phyloP scores from a whole-genome alignment of 2,888 invertebrate genomes.

The Blera fallax region DNA sequence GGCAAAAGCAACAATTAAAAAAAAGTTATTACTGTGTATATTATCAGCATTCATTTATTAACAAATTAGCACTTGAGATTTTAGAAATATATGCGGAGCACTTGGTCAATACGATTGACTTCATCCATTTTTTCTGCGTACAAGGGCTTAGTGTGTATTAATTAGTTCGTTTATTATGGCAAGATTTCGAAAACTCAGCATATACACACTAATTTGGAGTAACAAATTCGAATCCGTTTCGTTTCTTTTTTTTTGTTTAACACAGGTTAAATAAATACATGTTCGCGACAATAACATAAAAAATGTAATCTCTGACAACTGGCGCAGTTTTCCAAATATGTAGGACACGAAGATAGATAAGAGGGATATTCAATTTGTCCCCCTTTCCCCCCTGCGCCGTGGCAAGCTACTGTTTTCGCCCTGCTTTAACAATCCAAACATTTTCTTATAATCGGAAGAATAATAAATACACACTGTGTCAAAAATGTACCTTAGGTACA shows the following conservation, averaged over 20 bases:
- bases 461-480: too few species aligned
- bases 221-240: background rate
- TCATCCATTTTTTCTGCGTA: constrained; percentile 12
- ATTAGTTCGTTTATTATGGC: background rate
- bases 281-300: background rate
- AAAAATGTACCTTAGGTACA: too few species aligned
- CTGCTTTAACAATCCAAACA: too few species aligned
- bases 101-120: background rate
- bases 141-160: background rate
- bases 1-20: background rate
- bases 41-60: background rate
- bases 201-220: background rate
- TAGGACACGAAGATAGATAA: background rate
- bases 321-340: background rate
- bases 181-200: background rate
- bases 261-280: background rate
- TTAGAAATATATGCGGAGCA: background rate
- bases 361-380: background rate
- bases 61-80: background rate
- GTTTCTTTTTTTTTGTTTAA: background rate
- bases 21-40: background rate
- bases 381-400: background rate
- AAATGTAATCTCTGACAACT: background rate
- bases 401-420: too few species aligned
- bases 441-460: too few species aligned